Conservation (phyloP, 1,140 invertebrate species). For the Atopsyche davidsoni region DNA sequence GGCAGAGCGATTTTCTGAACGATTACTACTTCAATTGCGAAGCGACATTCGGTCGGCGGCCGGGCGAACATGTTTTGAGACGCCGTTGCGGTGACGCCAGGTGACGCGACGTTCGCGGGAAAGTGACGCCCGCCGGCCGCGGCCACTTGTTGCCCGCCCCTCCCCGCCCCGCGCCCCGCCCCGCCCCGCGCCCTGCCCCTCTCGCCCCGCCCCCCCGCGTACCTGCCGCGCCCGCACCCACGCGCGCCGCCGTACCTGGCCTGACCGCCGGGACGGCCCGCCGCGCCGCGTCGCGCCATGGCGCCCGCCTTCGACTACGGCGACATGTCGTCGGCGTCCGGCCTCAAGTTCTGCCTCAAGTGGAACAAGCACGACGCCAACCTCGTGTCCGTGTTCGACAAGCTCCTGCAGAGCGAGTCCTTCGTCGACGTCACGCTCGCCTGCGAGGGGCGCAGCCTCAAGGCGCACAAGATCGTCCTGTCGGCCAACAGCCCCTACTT, state of each 20-base stretch:
- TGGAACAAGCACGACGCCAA: constrained; percentile 94
- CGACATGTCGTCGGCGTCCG: background rate
- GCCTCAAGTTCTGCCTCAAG: constrained; percentile 71
- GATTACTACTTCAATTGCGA: no score
- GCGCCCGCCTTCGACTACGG: background rate
- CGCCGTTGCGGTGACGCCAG: background rate
- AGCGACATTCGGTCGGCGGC: no score
- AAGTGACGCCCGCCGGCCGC: background rate
- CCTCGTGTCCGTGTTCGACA: constrained; percentile 84
- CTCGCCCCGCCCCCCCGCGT: no score
- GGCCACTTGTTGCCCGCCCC: no score
- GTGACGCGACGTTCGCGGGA: background rate
- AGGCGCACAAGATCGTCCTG: constrained; percentile 88
- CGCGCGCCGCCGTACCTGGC: background rate
- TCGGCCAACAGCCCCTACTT: constrained; percentile 90
- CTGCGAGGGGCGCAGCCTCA: constrained; percentile 83
- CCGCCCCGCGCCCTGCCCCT: no score
- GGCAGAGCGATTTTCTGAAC: no score
- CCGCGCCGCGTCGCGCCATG: background rate
- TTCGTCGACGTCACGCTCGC: constrained; percentile 89
- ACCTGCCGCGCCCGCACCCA: background rate
- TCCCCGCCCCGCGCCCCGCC: background rate
- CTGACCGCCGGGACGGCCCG: background rate
- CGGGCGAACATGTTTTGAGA: background rate
- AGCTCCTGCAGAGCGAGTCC: constrained; percentile 80